Evolutionary conservation across 2,797 vertebrate species (phyloP).

Genomic region (Sardinella longiceps): DNA sequence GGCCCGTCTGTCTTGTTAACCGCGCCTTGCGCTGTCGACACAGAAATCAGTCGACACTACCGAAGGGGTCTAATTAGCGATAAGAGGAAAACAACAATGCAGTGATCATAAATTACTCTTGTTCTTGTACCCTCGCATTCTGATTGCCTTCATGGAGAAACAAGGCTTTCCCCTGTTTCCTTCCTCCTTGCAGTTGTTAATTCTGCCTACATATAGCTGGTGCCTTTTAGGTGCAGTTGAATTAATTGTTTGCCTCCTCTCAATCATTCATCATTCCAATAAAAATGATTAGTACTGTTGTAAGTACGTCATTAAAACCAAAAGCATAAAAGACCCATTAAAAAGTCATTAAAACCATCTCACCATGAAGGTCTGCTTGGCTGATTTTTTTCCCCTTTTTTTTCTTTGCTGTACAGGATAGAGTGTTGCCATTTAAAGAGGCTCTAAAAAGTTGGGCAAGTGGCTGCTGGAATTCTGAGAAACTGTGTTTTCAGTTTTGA

Average conservation of each 20-base stretch:
- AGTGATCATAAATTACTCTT: constrained; percentile 55
- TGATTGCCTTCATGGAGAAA: constrained; percentile 26
- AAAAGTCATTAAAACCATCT: constrained; percentile 64
- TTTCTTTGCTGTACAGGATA: constrained; percentile 47
- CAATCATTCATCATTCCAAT: constrained; percentile 63
- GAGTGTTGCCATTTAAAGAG: constrained; percentile 42
- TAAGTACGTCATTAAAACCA: constrained; percentile 62
- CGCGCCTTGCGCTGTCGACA: constrained; percentile 48
- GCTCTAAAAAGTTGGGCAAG: constrained; percentile 46
- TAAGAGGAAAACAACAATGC: constrained; percentile 59
- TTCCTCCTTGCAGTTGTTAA: neutral
- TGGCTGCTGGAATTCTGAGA: constrained; percentile 36
- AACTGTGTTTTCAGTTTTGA: neutral
- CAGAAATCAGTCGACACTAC: constrained; percentile 54
- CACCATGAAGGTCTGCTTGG: constrained; percentile 58
- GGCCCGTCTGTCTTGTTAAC: constrained; percentile 55
- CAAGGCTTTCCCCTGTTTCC: constrained; percentile 24
- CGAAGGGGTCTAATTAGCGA: constrained; percentile 57
- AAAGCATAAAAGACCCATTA: constrained; percentile 62
- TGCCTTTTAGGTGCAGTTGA: constrained; percentile 47
- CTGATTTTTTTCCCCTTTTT: constrained; percentile 35
- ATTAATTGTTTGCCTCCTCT: constrained; percentile 60
- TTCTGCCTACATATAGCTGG: constrained; percentile 2
- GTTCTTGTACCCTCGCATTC: neutral
- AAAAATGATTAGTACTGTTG: constrained; percentile 63